These are phyloP conservation scores for Pseudomyrmex cubaensis DNA, from an alignment of 1,140 invertebrate genomes.

Conservation along the genomic window DNA sequence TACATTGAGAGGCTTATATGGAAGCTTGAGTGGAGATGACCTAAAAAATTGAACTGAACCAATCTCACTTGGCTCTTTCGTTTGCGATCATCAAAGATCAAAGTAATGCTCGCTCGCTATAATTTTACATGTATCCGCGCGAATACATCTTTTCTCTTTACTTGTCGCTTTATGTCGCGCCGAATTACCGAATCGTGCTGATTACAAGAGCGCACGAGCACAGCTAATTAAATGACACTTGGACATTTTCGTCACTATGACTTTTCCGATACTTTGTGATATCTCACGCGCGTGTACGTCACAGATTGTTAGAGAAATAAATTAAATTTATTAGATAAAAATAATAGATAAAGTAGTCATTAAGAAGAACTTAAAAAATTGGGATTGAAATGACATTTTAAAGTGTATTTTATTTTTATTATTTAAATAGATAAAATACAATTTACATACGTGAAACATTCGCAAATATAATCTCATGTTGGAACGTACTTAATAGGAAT, in stretches of 20 bases:
- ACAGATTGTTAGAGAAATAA: too few species aligned
- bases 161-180: neutral
- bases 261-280: too few species aligned
- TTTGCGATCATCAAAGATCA: slow-evolving; percentile 18
- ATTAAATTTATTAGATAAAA: too few species aligned
- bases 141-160: slow-evolving; percentile 26
- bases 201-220: slow-evolving; percentile 4
- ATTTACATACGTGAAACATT: neutral
- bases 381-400: neutral
- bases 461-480: neutral
- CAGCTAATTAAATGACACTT: neutral
- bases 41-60: slow-evolving; percentile 37
- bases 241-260: too few species aligned
- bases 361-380: neutral
- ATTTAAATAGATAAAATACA: neutral
- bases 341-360: too few species aligned
- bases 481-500: neutral
- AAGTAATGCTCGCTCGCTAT: neutral
- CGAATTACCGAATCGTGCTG: neutral
- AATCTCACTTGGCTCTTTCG: neutral
- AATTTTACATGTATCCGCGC: neutral
- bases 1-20: slow-evolving; percentile 8
- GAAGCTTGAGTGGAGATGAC: neutral
- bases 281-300: too few species aligned
- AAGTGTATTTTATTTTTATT: slow-evolving; percentile 1